phyloP scores from a whole-genome alignment of 2,113 vertebrate species.

The Sphyrna mokarran region DNA sequence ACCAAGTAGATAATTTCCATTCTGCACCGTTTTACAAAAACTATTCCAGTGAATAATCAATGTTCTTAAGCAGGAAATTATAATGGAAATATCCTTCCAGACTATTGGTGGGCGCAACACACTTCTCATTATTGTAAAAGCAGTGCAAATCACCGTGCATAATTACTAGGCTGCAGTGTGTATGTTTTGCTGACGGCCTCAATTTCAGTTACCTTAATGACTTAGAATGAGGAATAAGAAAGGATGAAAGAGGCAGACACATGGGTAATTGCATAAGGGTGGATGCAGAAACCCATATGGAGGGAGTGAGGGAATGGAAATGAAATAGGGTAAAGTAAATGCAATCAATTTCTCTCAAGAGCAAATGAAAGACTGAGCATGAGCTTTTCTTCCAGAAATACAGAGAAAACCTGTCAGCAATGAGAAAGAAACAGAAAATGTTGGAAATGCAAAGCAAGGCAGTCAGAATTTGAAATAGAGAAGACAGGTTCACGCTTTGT shows the following conservation, averaged over 20 bases:
- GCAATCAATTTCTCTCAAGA: neutral
- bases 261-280: neutral
- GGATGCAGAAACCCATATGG: neutral
- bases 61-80: neutral
- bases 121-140: neutral
- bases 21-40: neutral
- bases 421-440: neutral
- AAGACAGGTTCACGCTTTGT: neutral
- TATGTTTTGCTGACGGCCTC: neutral
- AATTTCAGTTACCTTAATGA: neutral
- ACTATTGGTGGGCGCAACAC: neutral
- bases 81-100: neutral
- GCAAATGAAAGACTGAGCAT: neutral
- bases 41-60: neutral
- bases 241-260: neutral
- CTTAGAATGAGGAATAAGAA: neutral
- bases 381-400: neutral
- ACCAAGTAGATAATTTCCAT: neutral
- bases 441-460: conserved; percentile 7
- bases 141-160: neutral
- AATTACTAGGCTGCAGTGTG: neutral
- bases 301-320: neutral
- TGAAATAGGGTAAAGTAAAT: neutral
- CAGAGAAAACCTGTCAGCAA: neutral
- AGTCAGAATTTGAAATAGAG: neutral